These are phyloP conservation scores for Dipodomys spectabilis DNA, from an alignment of 2,113 vertebrate species.

Conservation along the genomic window DNA sequence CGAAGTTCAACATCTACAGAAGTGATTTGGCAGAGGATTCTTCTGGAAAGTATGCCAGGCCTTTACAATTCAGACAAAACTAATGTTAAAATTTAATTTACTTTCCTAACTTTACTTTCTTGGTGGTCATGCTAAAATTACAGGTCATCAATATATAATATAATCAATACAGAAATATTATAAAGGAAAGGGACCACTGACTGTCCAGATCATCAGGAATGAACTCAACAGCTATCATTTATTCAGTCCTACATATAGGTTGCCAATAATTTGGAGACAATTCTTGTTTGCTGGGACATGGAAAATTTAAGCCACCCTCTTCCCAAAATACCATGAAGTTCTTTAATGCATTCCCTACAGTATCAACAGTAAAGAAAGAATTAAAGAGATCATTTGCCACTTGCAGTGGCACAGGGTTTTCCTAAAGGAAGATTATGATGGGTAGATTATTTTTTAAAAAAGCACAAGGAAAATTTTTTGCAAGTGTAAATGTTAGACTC, in stretches of 20 bases:
- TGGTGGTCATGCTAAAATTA: background rate
- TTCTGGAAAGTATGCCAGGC: background rate
- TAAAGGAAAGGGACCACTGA: background rate
- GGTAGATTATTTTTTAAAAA: background rate
- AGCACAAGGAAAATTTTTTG: background rate
- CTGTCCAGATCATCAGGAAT: background rate
- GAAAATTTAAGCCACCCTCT: background rate
- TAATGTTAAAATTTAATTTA: background rate
- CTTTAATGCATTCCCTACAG: background rate
- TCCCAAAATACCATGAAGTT: background rate
- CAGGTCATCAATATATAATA: background rate
- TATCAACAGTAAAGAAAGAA: background rate
- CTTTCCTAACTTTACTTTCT: background rate
- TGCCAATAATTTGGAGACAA: background rate
- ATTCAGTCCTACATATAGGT: background rate
- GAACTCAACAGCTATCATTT: background rate
- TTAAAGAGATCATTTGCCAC: background rate
- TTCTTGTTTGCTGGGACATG: background rate
- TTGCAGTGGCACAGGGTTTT: background rate
- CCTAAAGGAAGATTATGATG: background rate
- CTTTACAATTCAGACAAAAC: background rate
- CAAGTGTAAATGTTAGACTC: conserved; percentile 33
- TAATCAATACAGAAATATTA: background rate
- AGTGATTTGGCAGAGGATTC: background rate
- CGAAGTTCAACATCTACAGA: background rate